Percentiles rank a stretch among this genome's conserved stretches.
These are phyloP conservation scores for Brachionus rotundiformis DNA, from an alignment of 1,140 invertebrate genomes.

Conservation along the genomic window DNA sequence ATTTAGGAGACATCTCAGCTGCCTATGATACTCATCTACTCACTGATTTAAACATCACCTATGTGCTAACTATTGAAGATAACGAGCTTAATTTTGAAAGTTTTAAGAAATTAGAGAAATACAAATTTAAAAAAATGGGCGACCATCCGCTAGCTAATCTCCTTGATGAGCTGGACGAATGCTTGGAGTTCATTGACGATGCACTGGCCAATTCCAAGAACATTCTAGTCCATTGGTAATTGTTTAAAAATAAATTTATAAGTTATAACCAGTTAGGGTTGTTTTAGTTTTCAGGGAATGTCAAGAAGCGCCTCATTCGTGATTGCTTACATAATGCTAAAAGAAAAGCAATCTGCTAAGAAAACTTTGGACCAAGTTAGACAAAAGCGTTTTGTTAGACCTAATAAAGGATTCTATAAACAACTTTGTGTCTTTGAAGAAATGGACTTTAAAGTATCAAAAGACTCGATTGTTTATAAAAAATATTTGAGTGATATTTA, in stretches of 20 bases:
- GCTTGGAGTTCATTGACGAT: slow-evolving; percentile 1
- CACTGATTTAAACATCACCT: not conserved
- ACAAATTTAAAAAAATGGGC: not conserved
- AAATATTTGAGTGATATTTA: not conserved
- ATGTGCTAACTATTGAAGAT: not conserved
- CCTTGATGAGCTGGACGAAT: not conserved
- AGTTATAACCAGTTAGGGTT: not conserved
- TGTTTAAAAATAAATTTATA: not conserved
- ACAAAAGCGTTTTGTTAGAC: not conserved
- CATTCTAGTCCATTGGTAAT: slow-evolving; percentile 29
- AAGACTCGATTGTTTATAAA: not conserved
- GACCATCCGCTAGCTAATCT: not conserved
- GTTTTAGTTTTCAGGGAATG: not conserved
- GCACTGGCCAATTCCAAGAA: not conserved
- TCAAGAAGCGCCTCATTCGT: slow-evolving; percentile 21
- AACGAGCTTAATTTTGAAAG: not conserved
- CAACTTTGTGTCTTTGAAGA: not conserved
- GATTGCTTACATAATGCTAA: slow-evolving; percentile 16
- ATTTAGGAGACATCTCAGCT: not conserved
- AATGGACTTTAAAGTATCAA: not conserved
- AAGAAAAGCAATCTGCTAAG: slow-evolving; percentile 1
- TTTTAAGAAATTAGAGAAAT: not conserved
- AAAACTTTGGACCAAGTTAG: not conserved
- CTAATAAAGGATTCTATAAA: not conserved
- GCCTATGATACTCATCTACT: not conserved